These are phyloP conservation scores for Semicossyphus pulcher DNA, from an alignment of 2,113 vertebrate genomes.

Conservation along the genomic window DNA sequence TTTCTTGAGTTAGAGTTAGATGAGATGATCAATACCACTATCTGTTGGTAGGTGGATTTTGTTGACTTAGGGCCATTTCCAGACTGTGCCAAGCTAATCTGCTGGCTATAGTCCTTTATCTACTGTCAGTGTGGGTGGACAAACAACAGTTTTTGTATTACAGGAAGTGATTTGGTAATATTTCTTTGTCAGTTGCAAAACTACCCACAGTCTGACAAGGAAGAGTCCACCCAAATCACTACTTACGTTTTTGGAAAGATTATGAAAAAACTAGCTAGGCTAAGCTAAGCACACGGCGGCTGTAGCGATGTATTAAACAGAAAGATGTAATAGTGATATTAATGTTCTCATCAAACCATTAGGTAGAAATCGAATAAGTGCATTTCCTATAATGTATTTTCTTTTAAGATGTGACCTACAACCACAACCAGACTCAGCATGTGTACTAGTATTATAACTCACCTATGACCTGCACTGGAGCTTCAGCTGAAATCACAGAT, in stretches of 20 bases:
- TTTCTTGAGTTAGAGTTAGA: too few relatives aligned
- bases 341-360: background rate
- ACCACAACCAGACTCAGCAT: background rate
- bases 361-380: background rate
- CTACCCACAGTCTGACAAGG: background rate
- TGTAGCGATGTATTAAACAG: too few relatives aligned
- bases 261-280: too few relatives aligned
- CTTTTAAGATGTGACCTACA: background rate
- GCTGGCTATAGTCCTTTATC: background rate
- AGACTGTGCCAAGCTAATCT: background rate
- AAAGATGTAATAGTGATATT: background rate
- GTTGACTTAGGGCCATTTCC: background rate
- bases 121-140: background rate
- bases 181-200: background rate
- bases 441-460: conserved; percentile 11
- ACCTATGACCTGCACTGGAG: conserved; percentile 70
- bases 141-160: background rate
- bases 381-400: too few relatives aligned
- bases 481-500: conserved; percentile 50
- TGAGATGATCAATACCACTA: too few relatives aligned
- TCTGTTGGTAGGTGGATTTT: background rate
- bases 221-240: background rate
- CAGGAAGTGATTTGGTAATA: background rate
- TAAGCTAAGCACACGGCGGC: too few relatives aligned
- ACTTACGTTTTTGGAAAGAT: too few relatives aligned